Evolutionary conservation across 2,113 vertebrate species (phyloP).

Genomic region (Gnathonemus echidnorhynchus): DNA sequence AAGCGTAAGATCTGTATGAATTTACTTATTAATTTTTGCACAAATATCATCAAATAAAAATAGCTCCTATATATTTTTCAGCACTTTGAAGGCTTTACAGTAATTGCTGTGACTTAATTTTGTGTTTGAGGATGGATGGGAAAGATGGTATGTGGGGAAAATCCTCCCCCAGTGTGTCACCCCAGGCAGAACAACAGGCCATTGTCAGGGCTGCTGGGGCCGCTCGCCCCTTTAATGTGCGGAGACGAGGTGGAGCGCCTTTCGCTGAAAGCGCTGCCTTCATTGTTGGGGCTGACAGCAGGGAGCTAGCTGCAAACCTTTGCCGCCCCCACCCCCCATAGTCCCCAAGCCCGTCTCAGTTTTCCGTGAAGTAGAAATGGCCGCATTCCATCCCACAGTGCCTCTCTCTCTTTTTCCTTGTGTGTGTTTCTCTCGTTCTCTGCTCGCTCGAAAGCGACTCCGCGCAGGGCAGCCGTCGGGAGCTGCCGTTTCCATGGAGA

Average conservation of each 20-base stretch:
- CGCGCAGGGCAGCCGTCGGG: conserved; percentile 33
- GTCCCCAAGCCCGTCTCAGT: not conserved
- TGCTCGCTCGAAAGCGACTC: conserved; percentile 22
- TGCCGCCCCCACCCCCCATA: not conserved
- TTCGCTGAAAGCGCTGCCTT: not conserved
- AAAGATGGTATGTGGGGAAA: not conserved
- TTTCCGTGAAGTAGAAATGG: not conserved
- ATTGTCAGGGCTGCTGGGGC: not conserved
- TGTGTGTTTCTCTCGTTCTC: not conserved
- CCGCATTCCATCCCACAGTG: not conserved
- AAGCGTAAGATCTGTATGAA: not conserved
- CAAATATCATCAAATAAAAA: not conserved
- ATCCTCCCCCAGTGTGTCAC: too few species aligned
- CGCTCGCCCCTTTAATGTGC: not conserved
- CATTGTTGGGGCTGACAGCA: not conserved
- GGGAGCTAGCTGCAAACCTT: not conserved
- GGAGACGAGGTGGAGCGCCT: not conserved
- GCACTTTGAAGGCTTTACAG: not conserved
- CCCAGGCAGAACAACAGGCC: not conserved
- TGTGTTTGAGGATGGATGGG: not conserved
- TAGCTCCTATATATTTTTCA: not conserved
- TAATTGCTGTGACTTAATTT: not conserved
- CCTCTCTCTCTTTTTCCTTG: conserved; percentile 23
- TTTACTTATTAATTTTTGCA: not conserved
- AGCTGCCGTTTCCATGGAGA: conserved; percentile 64